phyloP scores from a whole-genome alignment of 1,140 invertebrate genomes.

The Zaprionus lachaisei region DNA sequence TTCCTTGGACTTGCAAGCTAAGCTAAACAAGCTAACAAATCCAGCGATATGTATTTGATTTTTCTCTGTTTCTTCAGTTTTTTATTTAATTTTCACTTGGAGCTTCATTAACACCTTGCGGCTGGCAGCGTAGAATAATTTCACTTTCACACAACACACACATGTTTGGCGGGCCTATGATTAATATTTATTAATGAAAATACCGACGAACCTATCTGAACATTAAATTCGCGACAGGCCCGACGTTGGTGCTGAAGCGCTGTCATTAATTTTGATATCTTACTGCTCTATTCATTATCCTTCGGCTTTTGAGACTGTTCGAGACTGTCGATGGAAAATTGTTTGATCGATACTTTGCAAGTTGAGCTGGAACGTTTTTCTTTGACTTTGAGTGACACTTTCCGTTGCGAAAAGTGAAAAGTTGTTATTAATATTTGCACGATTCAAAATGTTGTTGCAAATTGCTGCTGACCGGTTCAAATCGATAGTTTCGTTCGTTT shows the following conservation, averaged over 20 bases:
- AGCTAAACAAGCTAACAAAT: not conserved
- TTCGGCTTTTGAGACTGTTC: slow-evolving; percentile 24
- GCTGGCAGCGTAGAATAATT: slow-evolving; percentile 57
- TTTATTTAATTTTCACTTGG: slow-evolving; percentile 36
- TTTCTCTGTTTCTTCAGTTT: slow-evolving; percentile 6
- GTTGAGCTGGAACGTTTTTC: slow-evolving; percentile 41
- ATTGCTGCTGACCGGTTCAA: slow-evolving; percentile 48
- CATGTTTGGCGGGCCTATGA: slow-evolving; percentile 18
- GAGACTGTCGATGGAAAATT: slow-evolving; percentile 48
- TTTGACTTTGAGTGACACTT: slow-evolving; percentile 79
- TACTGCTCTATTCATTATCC: slow-evolving; percentile 56
- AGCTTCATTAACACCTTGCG: slow-evolving; percentile 35
- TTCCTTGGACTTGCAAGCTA: not conserved
- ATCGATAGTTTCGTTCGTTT: slow-evolving; percentile 24
- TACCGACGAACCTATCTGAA: slow-evolving; percentile 31
- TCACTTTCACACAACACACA: slow-evolving; percentile 59
- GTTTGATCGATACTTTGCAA: slow-evolving; percentile 62
- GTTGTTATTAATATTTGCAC: slow-evolving; percentile 70
- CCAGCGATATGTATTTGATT: not conserved
- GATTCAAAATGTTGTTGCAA: slow-evolving; percentile 56
- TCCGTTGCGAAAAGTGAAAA: slow-evolving; percentile 80
- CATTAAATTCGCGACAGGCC: slow-evolving; percentile 34
- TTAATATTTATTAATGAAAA: slow-evolving; percentile 50
- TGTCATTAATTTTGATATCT: slow-evolving; percentile 58
- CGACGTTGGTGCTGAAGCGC: slow-evolving; percentile 17